phyloP scores from a whole-genome alignment of 2,797 vertebrate genomes.

The Platalea minor region DNA sequence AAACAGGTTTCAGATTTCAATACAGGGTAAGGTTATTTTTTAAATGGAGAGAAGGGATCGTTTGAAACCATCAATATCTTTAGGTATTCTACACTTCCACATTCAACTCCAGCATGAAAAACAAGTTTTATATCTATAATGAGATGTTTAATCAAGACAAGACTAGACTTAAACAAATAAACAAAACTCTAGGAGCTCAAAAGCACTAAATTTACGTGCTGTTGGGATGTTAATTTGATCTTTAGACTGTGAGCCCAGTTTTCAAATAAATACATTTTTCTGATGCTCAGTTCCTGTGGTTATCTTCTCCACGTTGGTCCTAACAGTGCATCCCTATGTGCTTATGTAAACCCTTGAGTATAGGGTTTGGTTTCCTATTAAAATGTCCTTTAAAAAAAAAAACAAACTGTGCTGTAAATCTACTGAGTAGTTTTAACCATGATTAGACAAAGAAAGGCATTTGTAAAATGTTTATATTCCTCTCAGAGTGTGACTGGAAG shows the following conservation, averaged over 20 bases:
- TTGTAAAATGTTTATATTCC: neutral
- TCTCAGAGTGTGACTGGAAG: neutral
- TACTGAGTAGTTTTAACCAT: neutral
- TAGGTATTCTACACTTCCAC: neutral
- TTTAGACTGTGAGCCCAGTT: neutral
- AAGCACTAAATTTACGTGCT: neutral
- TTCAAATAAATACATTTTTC: neutral
- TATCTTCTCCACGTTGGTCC: neutral
- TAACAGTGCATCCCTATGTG: neutral
- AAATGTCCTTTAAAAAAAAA: neutral
- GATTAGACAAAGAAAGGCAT: neutral
- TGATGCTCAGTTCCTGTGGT: neutral
- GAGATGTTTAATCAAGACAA: neutral
- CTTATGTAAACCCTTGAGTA: neutral
- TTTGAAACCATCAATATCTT: neutral
- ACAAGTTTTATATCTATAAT: neutral
- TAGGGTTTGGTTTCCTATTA: neutral
- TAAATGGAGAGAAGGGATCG: neutral
- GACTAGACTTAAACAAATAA: neutral
- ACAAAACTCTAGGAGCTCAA: neutral
- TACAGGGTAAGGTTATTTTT: constrained; percentile 48
- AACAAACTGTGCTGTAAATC: neutral
- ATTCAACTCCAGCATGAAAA: neutral
- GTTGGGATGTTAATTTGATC: neutral
- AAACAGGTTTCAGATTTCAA: constrained; percentile 8